Percentiles rank a stretch among this genome's conserved stretches.
These are phyloP conservation scores for Tholera decimalis DNA, from an alignment of 2,888 invertebrate species.

Conservation along the genomic window DNA sequence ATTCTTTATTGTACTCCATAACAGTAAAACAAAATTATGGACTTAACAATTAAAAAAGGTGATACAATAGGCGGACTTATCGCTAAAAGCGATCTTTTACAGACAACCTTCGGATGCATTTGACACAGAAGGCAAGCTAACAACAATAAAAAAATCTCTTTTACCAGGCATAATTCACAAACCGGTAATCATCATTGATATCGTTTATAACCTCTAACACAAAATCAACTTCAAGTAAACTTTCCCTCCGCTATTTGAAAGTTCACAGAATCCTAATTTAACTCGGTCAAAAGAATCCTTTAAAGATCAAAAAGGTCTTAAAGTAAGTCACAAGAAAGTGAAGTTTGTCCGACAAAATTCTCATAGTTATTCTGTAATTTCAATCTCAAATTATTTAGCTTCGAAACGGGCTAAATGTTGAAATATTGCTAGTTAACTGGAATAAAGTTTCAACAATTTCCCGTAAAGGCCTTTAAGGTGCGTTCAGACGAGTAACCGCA, in stretches of 20 bases:
- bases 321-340: constrained; percentile 1
- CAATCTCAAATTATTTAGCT: constrained; percentile 41
- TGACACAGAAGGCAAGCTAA: no score
- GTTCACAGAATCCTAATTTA: neutral
- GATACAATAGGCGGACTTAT: no score
- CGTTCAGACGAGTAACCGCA: constrained; percentile 21
- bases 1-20: no score
- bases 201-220: neutral
- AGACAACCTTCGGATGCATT: no score
- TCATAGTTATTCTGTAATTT: constrained; percentile 29
- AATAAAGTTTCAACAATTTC: constrained; percentile 52
- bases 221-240: neutral
- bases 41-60: no score
- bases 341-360: constrained; percentile 26
- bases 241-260: constrained; percentile 6
- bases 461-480: constrained; percentile 15
- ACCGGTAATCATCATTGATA: neutral
- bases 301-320: constrained; percentile 17
- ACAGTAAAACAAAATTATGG: no score
- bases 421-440: constrained; percentile 53
- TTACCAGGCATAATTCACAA: neutral
- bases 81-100: no score
- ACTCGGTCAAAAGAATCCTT: neutral
- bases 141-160: no score
- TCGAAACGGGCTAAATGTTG: constrained; percentile 11